These are phyloP conservation scores for Asobara japonica DNA, from an alignment of 1,140 invertebrate genomes.

Conservation along the genomic window DNA sequence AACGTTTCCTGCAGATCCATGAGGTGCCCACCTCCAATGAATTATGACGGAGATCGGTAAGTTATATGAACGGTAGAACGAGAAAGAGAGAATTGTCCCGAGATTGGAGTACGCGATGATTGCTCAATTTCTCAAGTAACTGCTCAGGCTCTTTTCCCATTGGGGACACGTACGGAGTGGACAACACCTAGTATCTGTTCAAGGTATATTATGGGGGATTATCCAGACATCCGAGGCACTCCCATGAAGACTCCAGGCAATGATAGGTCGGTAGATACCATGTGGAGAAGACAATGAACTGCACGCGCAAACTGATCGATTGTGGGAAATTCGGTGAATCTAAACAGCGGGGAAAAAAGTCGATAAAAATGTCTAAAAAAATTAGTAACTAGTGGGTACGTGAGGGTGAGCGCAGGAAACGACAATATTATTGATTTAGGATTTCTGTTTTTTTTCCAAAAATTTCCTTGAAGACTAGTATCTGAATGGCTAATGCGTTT, in stretches of 20 bases:
- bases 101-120: conserved; percentile 13
- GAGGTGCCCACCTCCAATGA: conserved; percentile 4
- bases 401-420: too few relatives aligned
- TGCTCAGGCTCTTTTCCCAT: background rate
- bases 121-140: conserved; percentile 11
- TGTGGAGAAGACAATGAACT: background rate
- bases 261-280: background rate
- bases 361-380: too few relatives aligned
- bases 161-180: background rate
- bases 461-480: too few relatives aligned
- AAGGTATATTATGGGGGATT: background rate
- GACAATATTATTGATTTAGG: too few relatives aligned
- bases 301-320: background rate
- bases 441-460: too few relatives aligned
- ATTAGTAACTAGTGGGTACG: too few relatives aligned
- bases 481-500: too few relatives aligned
- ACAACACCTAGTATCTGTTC: conserved; percentile 7
- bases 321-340: too few relatives aligned
- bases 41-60: background rate
- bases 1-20: conserved; percentile 4
- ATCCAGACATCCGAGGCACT: background rate
- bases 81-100: background rate
- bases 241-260: background rate
- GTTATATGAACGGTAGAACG: background rate
- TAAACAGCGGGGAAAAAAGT: too few relatives aligned